Percentiles rank a stretch among this genome's conserved stretches.
Evolutionary conservation across 1,140 invertebrate genomes (phyloP).

Genomic region (Drosophila nasuta): DNA sequence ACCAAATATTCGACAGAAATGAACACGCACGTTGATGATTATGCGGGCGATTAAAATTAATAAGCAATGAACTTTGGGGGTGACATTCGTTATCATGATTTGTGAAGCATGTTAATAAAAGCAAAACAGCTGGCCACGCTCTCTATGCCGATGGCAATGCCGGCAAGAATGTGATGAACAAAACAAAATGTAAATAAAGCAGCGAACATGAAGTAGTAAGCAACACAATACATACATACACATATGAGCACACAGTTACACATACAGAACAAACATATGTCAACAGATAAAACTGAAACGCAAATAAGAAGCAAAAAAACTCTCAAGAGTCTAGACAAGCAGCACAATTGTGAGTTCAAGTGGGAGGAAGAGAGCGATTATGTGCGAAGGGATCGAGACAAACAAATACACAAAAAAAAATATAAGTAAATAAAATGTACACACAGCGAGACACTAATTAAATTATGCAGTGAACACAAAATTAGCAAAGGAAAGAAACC

Average conservation of each 20-base stretch:
- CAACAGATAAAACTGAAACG: constrained; percentile 58
- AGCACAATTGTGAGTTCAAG: neutral
- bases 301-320: constrained; percentile 60
- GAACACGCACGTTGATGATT: neutral
- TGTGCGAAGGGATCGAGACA: constrained; percentile 2
- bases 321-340: constrained; percentile 21
- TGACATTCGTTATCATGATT: neutral
- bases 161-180: constrained; percentile 61
- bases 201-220: constrained; percentile 51
- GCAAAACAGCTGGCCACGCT: constrained; percentile 11
- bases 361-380: constrained; percentile 3
- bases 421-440: constrained; percentile 6
- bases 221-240: constrained; percentile 39
- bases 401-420: constrained; percentile 1
- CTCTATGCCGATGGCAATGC: constrained; percentile 35
- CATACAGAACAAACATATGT: constrained; percentile 32
- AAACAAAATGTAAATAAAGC: constrained; percentile 60
- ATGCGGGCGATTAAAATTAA: neutral
- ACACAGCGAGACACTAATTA: constrained; percentile 59
- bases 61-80: neutral
- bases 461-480: constrained; percentile 65
- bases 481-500: constrained; percentile 48
- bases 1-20: neutral
- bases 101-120: neutral
- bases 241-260: constrained; percentile 23